A percentile compares a stretch with the other conserved stretches of the same genome.
phyloP scores from a whole-genome alignment of 1,140 invertebrate species.

The Proctacanthus coquilletti region DNA sequence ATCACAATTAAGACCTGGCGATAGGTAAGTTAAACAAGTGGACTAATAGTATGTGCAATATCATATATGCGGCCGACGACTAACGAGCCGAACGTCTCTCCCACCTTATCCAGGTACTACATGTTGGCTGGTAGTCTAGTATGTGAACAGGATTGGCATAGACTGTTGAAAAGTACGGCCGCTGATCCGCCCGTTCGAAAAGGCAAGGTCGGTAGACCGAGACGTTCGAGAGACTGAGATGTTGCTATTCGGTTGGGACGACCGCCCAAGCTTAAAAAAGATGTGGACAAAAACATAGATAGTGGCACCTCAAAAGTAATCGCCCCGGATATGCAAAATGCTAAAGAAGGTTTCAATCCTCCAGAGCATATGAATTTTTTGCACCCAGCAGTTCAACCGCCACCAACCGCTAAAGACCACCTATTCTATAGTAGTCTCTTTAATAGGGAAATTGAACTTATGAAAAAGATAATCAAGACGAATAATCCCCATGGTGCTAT shows the following conservation, averaged over 20 bases:
- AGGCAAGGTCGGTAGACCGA: conserved; percentile 42
- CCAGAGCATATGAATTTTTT: neutral
- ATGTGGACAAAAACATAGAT: neutral
- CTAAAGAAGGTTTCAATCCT: neutral
- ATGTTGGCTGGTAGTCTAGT: conserved; percentile 68
- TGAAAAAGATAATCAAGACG: conserved; percentile 5
- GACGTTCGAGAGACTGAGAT: conserved; percentile 27
- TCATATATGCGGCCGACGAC: no score
- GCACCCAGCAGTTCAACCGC: neutral
- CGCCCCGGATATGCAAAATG: neutral
- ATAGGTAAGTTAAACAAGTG: conserved; percentile 40
- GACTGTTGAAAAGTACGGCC: conserved; percentile 60
- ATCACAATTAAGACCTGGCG: conserved; percentile 61
- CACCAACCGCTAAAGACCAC: neutral
- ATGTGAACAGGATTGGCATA: conserved; percentile 87
- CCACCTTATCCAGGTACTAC: conserved; percentile 73
- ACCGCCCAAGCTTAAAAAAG: conserved; percentile 1
- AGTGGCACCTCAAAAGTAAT: neutral
- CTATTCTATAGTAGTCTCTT: conserved; percentile 2
- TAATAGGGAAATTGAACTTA: conserved; percentile 3
- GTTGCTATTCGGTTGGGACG: neutral
- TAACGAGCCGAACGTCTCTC: no score
- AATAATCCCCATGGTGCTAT: no score
- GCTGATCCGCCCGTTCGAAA: conserved; percentile 53
- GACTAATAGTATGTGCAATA: neutral